Base-by-base conservation (phyloP, 2,113 vertebrate species). In the Hemiprocne comata region DNA sequence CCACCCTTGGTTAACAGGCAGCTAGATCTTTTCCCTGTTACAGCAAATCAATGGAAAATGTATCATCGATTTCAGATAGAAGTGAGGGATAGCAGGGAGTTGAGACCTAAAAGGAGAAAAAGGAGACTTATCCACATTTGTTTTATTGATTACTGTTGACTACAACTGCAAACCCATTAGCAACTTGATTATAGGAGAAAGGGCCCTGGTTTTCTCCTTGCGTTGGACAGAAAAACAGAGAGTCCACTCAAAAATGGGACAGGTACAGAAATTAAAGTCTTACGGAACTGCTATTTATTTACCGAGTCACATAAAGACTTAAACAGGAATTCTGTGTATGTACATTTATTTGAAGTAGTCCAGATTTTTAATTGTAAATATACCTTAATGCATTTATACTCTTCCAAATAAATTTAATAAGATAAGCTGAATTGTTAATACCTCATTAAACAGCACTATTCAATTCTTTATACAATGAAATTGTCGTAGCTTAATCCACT, bases 21-120 rank as follows among this genome's bases (percentile, higher is more conserved):
- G 28, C n/a, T 84, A 77, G 60, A 89, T 86, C 50, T 88, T 88
- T 58, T 66, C 17, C 21, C 17, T 74, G 13, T 70, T 77, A 74
- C 8, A 77, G 76, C 23, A 91, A 92, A 86, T 96, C 87, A 91
- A 86, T 85, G 64, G 29, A 40, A 93, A 94, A 89, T 51, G 28
- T 84, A 36, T 62, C 73, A 93, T n/a, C 4, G 48, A 89, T 92
- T 87, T 94, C 84, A 93, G 84, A 29, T 61, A 81, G 20, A 77
- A 93, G n/a, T 66, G 81, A 96, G n/a, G 33, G 33, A 88, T 65
- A 92, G 67, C 36, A 87, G 34, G 50, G n/a, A 54, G n/a, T 29
- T 4, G 2, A 86, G 42, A 26, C 40, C 81, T 42, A 38, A 46
- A 92, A 89, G 65, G 73, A 42, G 6, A 64, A 81, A 93, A 83